phyloP scores from a whole-genome alignment of 2,888 invertebrate species.

The Apocheima hispidaria region DNA sequence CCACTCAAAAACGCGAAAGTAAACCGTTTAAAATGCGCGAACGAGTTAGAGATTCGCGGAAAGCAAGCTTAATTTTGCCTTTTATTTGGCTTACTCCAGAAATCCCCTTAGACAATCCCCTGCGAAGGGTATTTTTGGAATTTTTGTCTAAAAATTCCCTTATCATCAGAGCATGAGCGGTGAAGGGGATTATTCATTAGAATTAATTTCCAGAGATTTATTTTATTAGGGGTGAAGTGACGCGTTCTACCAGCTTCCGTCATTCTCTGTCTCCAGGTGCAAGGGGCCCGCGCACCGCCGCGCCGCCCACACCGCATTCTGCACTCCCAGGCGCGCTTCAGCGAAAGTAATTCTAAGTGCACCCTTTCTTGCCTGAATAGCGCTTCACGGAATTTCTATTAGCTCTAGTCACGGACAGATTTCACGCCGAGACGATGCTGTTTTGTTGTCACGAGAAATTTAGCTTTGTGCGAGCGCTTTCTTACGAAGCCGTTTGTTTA shows the following conservation, averaged over 20 bases:
- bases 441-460: constrained; percentile 24
- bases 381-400: constrained; percentile 42
- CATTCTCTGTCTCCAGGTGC: constrained; percentile 43
- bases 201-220: too few relatives aligned
- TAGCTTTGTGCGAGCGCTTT: constrained; percentile 1
- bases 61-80: too few relatives aligned
- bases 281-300: constrained; percentile 46
- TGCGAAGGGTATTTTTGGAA: too few relatives aligned
- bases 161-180: too few relatives aligned
- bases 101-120: too few relatives aligned
- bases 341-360: constrained; percentile 51
- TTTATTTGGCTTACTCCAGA: too few relatives aligned
- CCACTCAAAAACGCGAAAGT: too few relatives aligned
- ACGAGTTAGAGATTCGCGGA: too few relatives aligned
- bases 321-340: constrained; percentile 28
- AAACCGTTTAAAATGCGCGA: too few relatives aligned
- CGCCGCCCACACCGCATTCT: constrained; percentile 55
- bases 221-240: not conserved
- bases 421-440: constrained; percentile 9
- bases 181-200: too few relatives aligned
- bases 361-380: constrained; percentile 43
- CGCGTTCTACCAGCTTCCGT: not conserved
- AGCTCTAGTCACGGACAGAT: constrained; percentile 33
- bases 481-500: constrained; percentile 1
- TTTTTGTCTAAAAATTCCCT: too few relatives aligned